Conservation (phyloP, 1,140 invertebrate genomes). For the Zaprionus inermis region DNA sequence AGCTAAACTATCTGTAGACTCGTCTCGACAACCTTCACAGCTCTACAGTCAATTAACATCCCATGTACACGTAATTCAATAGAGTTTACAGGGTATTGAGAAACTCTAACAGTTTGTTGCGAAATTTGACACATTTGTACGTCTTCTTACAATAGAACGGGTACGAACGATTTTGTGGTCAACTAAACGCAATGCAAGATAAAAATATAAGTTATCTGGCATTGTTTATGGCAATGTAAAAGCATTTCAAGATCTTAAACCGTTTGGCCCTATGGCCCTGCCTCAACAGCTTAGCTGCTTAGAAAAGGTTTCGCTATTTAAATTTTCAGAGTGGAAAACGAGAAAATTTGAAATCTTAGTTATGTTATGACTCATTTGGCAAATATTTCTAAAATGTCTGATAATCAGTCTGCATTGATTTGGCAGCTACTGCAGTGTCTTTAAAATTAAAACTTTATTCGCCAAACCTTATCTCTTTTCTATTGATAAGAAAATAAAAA, state of each 20-base stretch:
- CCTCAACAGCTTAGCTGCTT: conserved; percentile 46
- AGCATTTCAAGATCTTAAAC: not conserved
- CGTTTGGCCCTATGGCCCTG: not conserved
- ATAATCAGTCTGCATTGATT: conserved; percentile 2
- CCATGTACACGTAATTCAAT: not conserved
- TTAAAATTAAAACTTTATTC: not conserved
- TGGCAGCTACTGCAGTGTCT: not conserved
- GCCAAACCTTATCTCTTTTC: not conserved
- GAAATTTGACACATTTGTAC: conserved; percentile 20
- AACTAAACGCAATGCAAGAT: not conserved
- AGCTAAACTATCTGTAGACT: not conserved
- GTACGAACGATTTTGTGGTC: conserved; percentile 14
- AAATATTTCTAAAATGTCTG: not conserved
- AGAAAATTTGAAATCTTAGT: not conserved
- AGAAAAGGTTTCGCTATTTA: conserved; percentile 66
- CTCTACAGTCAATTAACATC: not conserved
- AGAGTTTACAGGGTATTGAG: not conserved
- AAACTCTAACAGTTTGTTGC: not conserved
- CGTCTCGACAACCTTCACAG: not conserved
- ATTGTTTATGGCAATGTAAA: not conserved
- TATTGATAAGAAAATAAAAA: not conserved
- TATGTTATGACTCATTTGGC: not conserved
- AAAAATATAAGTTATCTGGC: not conserved
- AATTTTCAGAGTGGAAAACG: conserved; percentile 39
- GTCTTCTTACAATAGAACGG: not conserved